A percentile compares a stretch with the other conserved stretches of the same genome.
Evolutionary conservation across 2,113 vertebrate species (phyloP).

Genomic region (Macquaria australasica): DNA sequence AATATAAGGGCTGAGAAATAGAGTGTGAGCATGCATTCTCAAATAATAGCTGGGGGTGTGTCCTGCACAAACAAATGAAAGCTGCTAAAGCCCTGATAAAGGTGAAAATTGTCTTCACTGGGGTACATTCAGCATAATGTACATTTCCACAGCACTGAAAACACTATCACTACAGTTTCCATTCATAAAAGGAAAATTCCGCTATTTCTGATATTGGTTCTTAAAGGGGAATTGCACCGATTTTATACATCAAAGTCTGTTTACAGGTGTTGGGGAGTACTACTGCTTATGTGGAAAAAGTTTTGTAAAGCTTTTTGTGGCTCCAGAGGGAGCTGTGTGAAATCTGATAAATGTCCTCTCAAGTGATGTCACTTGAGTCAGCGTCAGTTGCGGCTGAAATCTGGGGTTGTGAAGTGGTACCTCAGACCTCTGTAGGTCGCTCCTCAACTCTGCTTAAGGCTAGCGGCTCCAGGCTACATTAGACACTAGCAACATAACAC

Average conservation of each 20-base stretch:
- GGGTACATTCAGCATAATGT: background rate
- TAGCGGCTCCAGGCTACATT: background rate
- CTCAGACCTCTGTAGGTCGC: background rate
- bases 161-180: too few relatives aligned
- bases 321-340: background rate
- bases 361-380: too few relatives aligned
- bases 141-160: background rate
- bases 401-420: too few relatives aligned
- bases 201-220: too few relatives aligned
- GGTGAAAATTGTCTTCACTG: background rate
- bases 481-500: too few relatives aligned
- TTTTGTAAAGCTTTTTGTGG: background rate
- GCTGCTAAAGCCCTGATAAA: background rate
- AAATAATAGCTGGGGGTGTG: background rate
- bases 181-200: too few relatives aligned
- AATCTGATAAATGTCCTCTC: background rate
- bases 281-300: background rate
- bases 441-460: background rate
- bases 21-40: background rate
- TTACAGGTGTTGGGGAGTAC: background rate
- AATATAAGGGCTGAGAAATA: background rate
- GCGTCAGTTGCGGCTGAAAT: too few relatives aligned
- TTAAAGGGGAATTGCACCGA: background rate
- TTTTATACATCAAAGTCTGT: background rate
- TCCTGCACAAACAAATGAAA: background rate